Evolutionary conservation across 2,113 vertebrate genomes (phyloP).

Genomic region (Chaetorhynchus papuensis): DNA sequence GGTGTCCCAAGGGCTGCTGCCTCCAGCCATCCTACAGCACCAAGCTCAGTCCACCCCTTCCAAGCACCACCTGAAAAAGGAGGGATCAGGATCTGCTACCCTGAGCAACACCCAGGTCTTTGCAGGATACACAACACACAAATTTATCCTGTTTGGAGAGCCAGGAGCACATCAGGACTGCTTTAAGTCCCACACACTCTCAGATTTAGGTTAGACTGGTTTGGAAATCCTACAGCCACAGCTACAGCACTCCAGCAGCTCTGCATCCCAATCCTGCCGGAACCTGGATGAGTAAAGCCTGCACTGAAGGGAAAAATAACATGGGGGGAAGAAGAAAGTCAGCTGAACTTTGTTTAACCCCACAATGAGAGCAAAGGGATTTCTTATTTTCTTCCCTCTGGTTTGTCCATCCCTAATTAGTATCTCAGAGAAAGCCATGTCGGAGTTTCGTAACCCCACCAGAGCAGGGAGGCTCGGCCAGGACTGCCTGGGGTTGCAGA

Average conservation of each 20-base stretch:
- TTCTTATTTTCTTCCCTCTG: slow-evolving; percentile 45
- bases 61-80: background rate
- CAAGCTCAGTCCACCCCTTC: background rate
- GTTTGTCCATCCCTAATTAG: slow-evolving; percentile 58
- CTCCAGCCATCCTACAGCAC: background rate
- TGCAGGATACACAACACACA: accelerated
- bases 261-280: background rate
- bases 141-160: background rate
- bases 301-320: background rate
- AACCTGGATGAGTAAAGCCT: background rate
- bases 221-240: background rate
- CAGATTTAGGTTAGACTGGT: background rate
- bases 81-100: too few species aligned
- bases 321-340: background rate
- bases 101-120: background rate
- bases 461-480: background rate
- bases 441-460: background rate
- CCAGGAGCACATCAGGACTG: background rate
- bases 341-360: slow-evolving; percentile 44
- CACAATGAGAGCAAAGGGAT: slow-evolving; percentile 24
- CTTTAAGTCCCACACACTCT: background rate
- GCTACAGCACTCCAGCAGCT: background rate
- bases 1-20: accelerated
- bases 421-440: slow-evolving; percentile 30
- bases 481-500: background rate